Evolutionary conservation across 2,888 invertebrate genomes (phyloP).

Genomic region (Cheilosia vulpina): DNA sequence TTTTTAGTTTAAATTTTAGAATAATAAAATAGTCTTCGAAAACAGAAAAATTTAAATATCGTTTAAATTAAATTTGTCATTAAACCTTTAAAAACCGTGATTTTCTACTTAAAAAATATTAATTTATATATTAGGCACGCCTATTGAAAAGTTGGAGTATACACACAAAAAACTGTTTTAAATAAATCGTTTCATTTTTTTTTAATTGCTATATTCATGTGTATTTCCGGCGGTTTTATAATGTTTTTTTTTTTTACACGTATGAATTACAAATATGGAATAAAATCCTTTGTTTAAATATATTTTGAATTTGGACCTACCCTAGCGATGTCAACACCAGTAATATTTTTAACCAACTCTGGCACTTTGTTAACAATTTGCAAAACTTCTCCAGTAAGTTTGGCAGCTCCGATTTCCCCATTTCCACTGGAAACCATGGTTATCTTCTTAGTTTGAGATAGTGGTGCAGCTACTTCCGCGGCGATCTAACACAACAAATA

Average conservation of each 20-base stretch:
- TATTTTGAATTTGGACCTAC: constrained; percentile 85
- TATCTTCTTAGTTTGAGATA: constrained; percentile 97
- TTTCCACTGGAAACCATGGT: constrained; percentile 98
- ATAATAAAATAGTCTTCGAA: too few species aligned
- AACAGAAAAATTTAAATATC: too few species aligned
- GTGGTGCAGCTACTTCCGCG: constrained; percentile 97
- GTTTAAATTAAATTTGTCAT: background rate
- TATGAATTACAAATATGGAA: background rate
- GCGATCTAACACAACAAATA: constrained; percentile 88
- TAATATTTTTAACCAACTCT: constrained; percentile 94
- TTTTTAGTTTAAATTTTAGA: too few species aligned
- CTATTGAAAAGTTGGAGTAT: background rate
- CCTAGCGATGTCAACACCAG: constrained; percentile 97
- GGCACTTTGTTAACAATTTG: constrained; percentile 97
- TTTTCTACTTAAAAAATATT: background rate
- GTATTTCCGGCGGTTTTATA: background rate
- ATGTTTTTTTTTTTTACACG: background rate
- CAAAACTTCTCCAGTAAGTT: constrained; percentile 96
- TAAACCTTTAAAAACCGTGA: background rate
- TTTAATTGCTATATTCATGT: background rate
- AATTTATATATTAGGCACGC: too few species aligned
- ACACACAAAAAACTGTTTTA: background rate
- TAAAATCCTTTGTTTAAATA: constrained; percentile 79
- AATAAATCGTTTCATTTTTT: background rate
- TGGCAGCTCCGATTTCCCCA: constrained; percentile 96